These are phyloP conservation scores for Chrysodeixis includens DNA, from an alignment of 2,888 invertebrate species.

Conservation along the genomic window DNA sequence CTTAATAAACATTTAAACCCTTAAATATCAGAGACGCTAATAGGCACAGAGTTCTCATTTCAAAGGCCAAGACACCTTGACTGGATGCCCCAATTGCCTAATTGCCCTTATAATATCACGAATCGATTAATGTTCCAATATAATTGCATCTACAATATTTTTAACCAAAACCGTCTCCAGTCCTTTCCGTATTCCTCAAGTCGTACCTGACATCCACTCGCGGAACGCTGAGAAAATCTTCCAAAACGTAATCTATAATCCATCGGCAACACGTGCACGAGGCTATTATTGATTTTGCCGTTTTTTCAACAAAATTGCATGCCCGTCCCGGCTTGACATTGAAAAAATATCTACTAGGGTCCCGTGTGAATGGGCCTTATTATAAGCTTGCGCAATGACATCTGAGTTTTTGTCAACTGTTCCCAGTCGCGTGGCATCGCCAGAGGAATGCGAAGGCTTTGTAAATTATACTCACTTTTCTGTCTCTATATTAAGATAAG, in stretches of 20 bases:
- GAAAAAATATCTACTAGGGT: slow-evolving; percentile 82
- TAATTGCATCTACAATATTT: background rate
- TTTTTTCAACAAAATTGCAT: slow-evolving; percentile 88
- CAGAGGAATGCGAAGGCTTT: slow-evolving; percentile 65
- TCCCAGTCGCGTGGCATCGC: slow-evolving; percentile 79
- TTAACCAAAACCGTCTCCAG: slow-evolving; percentile 58
- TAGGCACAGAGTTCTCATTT: too few species aligned
- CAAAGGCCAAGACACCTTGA: too few species aligned
- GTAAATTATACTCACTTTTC: slow-evolving; percentile 52
- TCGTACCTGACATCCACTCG: slow-evolving; percentile 82
- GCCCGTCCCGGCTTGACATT: slow-evolving; percentile 81
- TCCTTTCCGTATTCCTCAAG: slow-evolving; percentile 56
- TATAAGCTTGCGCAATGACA: slow-evolving; percentile 88
- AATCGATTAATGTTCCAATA: background rate
- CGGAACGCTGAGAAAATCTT: slow-evolving; percentile 85
- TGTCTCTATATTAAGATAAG: slow-evolving; percentile 47
- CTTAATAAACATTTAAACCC: too few species aligned
- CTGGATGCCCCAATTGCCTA: too few species aligned
- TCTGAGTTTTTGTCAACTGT: slow-evolving; percentile 78
- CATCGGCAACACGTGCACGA: slow-evolving; percentile 87
- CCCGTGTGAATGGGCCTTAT: slow-evolving; percentile 86
- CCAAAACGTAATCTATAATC: slow-evolving; percentile 88
- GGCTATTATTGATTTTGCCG: slow-evolving; percentile 88
- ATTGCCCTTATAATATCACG: background rate
- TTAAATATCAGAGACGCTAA: too few species aligned